Percentiles rank a stretch among this genome's conserved stretches.
Conservation (phyloP, 2,797 vertebrate species). For the Eospalax fontanierii region DNA sequence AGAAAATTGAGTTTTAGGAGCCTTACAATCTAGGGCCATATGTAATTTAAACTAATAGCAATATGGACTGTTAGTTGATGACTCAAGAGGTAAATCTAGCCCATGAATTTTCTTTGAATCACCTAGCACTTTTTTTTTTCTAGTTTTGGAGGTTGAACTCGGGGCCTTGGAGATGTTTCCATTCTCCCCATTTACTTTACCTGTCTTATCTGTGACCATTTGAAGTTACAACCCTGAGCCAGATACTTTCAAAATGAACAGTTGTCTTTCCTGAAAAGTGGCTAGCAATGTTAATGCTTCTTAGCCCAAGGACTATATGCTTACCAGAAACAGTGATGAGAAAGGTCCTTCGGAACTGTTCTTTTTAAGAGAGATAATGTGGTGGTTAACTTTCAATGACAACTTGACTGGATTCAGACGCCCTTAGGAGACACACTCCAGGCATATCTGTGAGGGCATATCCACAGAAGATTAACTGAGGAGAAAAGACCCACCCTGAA, state of each 20-base stretch:
- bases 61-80: conserved; percentile 1
- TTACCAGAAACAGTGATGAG: neutral
- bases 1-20: conserved; percentile 63
- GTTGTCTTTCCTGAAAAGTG: conserved; percentile 45
- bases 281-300: neutral
- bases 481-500: neutral
- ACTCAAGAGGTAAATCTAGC: conserved; percentile 9
- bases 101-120: conserved; percentile 1
- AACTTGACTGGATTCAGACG: neutral
- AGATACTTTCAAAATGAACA: conserved; percentile 8
- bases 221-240: conserved; percentile 25
- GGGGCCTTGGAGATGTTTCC: neutral
- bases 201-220: neutral
- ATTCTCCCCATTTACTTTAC: neutral
- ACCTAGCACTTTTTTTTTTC: neutral
- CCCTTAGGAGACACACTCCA: neutral
- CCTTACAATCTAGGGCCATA: neutral
- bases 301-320: neutral
- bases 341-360: conserved; percentile 8
- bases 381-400: neutral
- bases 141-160: neutral
- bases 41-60: conserved; percentile 52
- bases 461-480: neutral
- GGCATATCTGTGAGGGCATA: neutral
- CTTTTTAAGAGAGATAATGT: neutral